phyloP scores from a whole-genome alignment of 2,888 invertebrate species.

The Biston betularia region DNA sequence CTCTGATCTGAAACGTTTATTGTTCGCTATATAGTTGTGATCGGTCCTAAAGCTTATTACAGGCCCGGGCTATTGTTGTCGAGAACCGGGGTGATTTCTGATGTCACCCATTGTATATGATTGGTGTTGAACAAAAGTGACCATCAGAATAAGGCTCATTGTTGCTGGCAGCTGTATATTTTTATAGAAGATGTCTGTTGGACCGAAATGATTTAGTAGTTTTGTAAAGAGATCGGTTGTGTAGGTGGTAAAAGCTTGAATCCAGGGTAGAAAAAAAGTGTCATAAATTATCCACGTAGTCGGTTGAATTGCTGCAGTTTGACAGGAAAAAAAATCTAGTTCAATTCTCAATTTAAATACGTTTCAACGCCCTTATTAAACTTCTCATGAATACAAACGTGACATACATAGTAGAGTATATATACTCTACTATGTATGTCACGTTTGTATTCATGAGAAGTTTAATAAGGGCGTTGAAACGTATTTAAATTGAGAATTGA shows the following conservation, averaged over 20 bases:
- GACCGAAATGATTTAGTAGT: constrained; percentile 63
- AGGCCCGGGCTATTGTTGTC: constrained; percentile 73
- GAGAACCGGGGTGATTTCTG: constrained; percentile 73
- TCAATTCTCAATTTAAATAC: no score
- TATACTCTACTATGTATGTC: no score
- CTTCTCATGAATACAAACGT: no score
- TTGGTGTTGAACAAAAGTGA: constrained; percentile 78
- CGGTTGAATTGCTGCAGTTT: no score
- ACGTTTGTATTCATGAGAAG: no score
- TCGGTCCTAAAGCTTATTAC: constrained; percentile 70
- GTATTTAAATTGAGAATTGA: no score
- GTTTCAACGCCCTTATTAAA: no score
- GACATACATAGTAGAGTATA: no score
- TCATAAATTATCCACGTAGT: neutral
- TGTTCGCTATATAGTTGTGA: constrained; percentile 63
- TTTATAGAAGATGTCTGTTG: constrained; percentile 72
- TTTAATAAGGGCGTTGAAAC: no score
- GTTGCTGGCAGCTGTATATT: constrained; percentile 76
- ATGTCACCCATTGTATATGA: constrained; percentile 73
- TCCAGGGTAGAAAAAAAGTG: constrained; percentile 24
- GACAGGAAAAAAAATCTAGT: no score
- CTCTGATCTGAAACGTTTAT: constrained; percentile 56
- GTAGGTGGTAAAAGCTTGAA: constrained; percentile 44
- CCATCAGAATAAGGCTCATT: constrained; percentile 74
- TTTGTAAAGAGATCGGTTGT: constrained; percentile 46